Evolutionary conservation across 2,113 vertebrate species (phyloP).

Genomic region (Labrus mixtus): DNA sequence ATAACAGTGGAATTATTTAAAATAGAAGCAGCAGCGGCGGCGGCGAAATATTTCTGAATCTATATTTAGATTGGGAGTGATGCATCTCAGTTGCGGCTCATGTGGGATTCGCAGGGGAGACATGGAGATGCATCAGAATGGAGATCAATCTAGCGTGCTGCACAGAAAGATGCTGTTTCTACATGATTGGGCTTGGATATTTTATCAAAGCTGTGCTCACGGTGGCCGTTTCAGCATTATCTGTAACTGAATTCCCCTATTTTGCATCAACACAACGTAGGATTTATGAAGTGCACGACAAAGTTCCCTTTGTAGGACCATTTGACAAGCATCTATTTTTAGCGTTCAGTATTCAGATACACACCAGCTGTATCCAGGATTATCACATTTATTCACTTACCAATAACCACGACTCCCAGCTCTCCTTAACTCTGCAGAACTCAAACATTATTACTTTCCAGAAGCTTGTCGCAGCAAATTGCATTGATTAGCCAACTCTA

Average conservation of each 20-base stretch:
- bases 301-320: constrained; percentile 28
- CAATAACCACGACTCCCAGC: constrained; percentile 54
- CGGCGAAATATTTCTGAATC: constrained; percentile 70
- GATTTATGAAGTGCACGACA: neutral
- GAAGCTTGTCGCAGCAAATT: constrained; percentile 73
- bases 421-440: constrained; percentile 42
- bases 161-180: constrained; percentile 27
- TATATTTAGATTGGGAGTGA: constrained; percentile 82
- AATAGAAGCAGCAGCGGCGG: constrained; percentile 63
- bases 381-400: constrained; percentile 52
- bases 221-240: neutral
- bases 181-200: constrained; percentile 23
- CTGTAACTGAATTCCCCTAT: too few relatives aligned
- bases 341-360: constrained; percentile 15
- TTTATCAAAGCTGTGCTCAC: constrained; percentile 29
- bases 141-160: constrained; percentile 60
- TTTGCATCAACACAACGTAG: too few relatives aligned
- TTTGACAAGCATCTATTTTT: constrained; percentile 67
- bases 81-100: constrained; percentile 59
- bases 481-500: constrained; percentile 75
- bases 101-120: constrained; percentile 49
- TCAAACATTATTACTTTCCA: constrained; percentile 75
- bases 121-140: constrained; percentile 62
- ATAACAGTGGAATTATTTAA: constrained; percentile 79
- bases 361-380: constrained; percentile 50